Conservation (phyloP, 2,113 vertebrate genomes). For the Haliaeetus leucogaster region DNA sequence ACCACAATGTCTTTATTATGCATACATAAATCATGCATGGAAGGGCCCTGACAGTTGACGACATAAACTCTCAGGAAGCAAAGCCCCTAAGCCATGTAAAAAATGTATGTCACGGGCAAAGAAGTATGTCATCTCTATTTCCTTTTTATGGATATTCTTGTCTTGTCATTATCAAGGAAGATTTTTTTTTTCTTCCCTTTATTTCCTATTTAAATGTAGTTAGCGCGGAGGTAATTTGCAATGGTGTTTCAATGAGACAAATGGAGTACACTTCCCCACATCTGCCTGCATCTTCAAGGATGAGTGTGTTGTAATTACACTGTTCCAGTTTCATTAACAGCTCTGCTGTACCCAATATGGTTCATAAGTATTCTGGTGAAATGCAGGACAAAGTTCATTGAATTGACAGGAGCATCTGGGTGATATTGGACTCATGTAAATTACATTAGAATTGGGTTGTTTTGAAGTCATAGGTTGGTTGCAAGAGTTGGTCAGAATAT, state of each 20-base stretch:
- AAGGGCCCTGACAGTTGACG: constrained; percentile 33
- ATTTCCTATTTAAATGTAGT: constrained; percentile 23
- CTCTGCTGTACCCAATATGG: background rate
- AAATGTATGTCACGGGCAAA: constrained; percentile 42
- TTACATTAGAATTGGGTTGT: background rate
- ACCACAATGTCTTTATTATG: constrained; percentile 59
- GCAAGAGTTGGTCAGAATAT: background rate
- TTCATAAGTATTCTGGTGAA: background rate
- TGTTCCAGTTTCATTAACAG: constrained; percentile 12
- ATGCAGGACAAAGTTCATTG: background rate
- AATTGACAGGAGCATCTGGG: background rate
- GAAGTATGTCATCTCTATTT: constrained; percentile 38
- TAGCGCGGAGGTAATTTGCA: background rate
- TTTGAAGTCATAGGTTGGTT: background rate
- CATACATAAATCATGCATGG: constrained; percentile 63
- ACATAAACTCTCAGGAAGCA: constrained; percentile 53
- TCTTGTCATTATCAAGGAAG: constrained; percentile 32
- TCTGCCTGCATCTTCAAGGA: constrained; percentile 12
- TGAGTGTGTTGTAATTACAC: background rate
- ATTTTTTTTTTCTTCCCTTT: background rate
- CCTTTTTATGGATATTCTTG: constrained; percentile 39
- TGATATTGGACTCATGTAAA: background rate
- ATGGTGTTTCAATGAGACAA: constrained; percentile 19
- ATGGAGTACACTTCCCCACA: background rate
- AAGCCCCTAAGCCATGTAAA: constrained; percentile 62